These are phyloP conservation scores for Ptilorrhoa leucosticta DNA, from an alignment of 2,113 vertebrate species.

Conservation along the genomic window DNA sequence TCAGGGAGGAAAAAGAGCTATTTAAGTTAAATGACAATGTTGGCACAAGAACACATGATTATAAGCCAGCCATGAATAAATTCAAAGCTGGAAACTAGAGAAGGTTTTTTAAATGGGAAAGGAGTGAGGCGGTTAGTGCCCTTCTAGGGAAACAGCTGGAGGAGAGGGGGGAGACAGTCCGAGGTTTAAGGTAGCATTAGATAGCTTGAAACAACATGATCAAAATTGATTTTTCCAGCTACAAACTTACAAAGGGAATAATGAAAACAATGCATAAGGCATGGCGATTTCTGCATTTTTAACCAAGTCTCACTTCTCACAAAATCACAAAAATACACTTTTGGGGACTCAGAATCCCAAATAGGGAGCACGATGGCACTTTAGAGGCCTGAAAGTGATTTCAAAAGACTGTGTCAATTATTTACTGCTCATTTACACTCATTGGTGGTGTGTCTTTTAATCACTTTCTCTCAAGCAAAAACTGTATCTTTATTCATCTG, in stretches of 20 bases:
- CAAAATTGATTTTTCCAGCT: background rate
- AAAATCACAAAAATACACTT: background rate
- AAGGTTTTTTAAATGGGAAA: background rate
- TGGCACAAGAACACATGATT: background rate
- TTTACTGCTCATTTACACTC: background rate
- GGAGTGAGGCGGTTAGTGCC: background rate
- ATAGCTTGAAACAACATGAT: background rate
- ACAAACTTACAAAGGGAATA: background rate
- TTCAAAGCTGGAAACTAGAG: conserved; percentile 9
- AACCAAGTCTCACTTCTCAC: background rate
- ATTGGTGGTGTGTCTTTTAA: background rate
- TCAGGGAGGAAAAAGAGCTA: background rate
- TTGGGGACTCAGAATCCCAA: background rate
- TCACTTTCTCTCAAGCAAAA: conserved; percentile 32
- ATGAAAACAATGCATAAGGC: background rate
- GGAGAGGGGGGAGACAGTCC: background rate
- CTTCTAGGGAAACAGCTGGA: background rate
- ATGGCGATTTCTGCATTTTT: background rate
- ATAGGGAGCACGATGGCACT: background rate
- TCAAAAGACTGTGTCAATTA: background rate
- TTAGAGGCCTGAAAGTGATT: background rate
- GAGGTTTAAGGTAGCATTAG: background rate
- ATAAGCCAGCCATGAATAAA: background rate
- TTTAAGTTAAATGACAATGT: background rate
- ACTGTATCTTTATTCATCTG: background rate